Evolutionary conservation across 2,113 vertebrate species (phyloP).

Genomic region (Myrmophylax atrothorax): DNA sequence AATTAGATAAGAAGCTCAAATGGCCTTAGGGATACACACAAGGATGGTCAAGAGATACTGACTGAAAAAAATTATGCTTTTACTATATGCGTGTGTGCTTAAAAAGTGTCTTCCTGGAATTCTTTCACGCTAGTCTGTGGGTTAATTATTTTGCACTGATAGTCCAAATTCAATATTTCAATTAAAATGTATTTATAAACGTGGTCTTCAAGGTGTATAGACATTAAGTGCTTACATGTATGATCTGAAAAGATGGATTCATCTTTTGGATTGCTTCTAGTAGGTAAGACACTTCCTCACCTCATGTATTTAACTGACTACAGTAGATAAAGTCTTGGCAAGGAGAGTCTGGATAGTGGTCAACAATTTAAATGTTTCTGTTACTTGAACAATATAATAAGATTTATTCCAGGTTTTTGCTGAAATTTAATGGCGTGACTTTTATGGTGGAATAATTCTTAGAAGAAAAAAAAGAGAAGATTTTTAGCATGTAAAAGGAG

Average conservation of each 20-base stretch:
- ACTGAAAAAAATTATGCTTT: neutral
- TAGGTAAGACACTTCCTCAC: conserved; percentile 41
- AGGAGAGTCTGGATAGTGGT: neutral
- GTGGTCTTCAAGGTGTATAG: conserved; percentile 57
- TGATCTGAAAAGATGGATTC: conserved; percentile 47
- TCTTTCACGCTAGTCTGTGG: conserved; percentile 67
- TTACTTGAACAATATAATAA: neutral
- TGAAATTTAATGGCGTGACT: neutral
- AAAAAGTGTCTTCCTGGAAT: neutral
- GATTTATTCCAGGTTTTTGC: neutral
- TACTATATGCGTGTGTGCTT: neutral
- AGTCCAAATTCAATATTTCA: conserved; percentile 70
- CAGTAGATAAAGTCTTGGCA: neutral
- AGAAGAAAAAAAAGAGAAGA: neutral
- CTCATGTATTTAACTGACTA: conserved; percentile 8
- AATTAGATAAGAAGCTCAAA: neutral
- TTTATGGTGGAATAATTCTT: neutral
- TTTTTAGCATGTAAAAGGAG: conserved; percentile 10
- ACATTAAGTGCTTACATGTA: conserved; percentile 13
- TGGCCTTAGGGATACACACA: neutral
- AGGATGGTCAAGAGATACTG: neutral
- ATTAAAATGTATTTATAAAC: conserved; percentile 62
- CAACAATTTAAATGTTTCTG: neutral
- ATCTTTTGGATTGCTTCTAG: conserved; percentile 13
- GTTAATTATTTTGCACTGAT: conserved; percentile 75